A percentile compares a stretch with the other conserved stretches of the same genome.
Evolutionary conservation across 2,797 vertebrate species (phyloP).

Genomic region (Acrocephalus scirpaceus): DNA sequence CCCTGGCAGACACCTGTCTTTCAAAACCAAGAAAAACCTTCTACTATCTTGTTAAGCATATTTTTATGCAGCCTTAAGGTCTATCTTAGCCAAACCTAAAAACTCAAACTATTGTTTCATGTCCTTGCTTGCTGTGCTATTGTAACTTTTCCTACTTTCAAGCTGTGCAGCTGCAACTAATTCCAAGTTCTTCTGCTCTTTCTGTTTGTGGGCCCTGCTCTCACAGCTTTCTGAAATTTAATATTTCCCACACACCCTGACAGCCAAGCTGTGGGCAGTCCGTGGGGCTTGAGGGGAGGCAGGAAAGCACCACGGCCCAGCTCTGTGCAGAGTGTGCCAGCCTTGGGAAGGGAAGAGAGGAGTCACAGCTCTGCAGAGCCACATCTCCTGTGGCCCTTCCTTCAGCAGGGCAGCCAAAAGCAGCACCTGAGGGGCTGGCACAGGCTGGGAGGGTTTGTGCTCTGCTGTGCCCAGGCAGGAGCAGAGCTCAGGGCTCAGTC

Average conservation of each 20-base stretch:
- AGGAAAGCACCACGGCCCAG: neutral
- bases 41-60: no score
- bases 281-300: neutral
- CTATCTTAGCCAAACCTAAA: no score
- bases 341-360: neutral
- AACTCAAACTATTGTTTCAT: no score
- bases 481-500: neutral
- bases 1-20: no score
- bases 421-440: neutral
- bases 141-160: no score
- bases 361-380: neutral
- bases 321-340: neutral
- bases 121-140: no score
- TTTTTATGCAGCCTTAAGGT: no score
- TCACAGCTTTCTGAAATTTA: neutral
- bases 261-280: neutral
- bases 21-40: no score
- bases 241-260: neutral
- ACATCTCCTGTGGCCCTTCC: neutral
- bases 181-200: no score
- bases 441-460: accelerated
- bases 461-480: neutral
- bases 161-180: no score
- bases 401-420: neutral
- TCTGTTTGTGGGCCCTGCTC: no score